Conservation (phyloP, 2,797 vertebrate genomes). For the Acrocephalus scirpaceus region DNA sequence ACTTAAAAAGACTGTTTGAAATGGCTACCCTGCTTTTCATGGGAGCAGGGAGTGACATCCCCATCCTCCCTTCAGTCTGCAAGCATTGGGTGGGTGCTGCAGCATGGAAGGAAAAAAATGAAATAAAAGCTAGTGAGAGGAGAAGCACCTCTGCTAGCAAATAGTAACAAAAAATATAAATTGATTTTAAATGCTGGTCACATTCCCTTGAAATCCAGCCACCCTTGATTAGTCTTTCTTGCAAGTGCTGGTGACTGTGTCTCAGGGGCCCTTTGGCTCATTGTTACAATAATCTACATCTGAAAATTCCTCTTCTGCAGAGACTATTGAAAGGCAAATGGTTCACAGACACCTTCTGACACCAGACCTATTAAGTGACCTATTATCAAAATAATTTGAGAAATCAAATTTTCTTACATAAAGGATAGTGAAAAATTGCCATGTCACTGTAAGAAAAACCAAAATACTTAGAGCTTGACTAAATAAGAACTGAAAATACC, state of each 20-base stretch:
- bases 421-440: background rate
- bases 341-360: background rate
- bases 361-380: background rate
- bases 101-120: background rate
- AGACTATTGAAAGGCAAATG: background rate
- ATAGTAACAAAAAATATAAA: background rate
- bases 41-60: background rate
- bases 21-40: background rate
- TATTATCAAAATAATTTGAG: background rate
- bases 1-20: background rate
- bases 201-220: background rate
- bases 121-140: background rate
- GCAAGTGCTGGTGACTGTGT: background rate
- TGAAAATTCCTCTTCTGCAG: conserved; percentile 16
- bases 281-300: background rate
- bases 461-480: background rate
- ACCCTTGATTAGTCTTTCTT: background rate
- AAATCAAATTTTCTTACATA: background rate
- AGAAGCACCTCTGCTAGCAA: background rate
- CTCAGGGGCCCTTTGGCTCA: background rate
- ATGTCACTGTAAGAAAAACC: background rate
- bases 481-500: background rate
- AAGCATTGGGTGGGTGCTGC: background rate
- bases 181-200: background rate
- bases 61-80: background rate